Base-by-base conservation (phyloP, 1,140 invertebrate genomes). In the Hetaerina americana region DNA sequence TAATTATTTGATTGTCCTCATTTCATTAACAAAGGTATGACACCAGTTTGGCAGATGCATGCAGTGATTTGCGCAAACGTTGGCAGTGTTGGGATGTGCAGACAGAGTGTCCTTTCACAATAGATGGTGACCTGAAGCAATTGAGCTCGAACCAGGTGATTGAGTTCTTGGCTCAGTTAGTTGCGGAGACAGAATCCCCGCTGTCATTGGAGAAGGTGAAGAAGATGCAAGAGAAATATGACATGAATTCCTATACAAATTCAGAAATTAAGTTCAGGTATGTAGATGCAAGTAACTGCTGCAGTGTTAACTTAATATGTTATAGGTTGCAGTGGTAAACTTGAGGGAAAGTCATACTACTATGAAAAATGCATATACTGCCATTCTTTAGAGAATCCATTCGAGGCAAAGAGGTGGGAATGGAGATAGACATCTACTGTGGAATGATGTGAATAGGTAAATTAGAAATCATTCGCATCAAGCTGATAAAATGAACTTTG, bases 131-230 rank as follows among this genome's bases (percentile, higher is more conserved):
- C 76, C 78, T 88, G 1, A 77, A 80, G 25, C 73, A 77, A 26
- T 82, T 96, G 68, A 84, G 85, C 2, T 83, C 91, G 0, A 81
- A 85, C 69, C 93, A 96, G 79, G 83, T 87, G 67, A 85, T 87
- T 68, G 87, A 90, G 76, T 90, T 96, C 75, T 80, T 96, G 18
- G 84, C 88, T 70, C 84, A 88, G 73, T 79, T 96, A 0, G 82
- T 90, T 0, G 85, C 89, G 66, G 76, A 77, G 74, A 81, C 84
- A 72, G 75, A 82, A 8, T 77, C 84, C 3, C 70, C 84, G 10
- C 77, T 87, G 5, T 77, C 87, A 0, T 68, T 87, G 0, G 77
- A 82, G 8, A 90, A 90, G 78, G 78, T 94, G 0, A 77, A 86
- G 71, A 77, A 78, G 5, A 82, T 97, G 76, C 85, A 91, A 57